Percentiles rank a stretch among this genome's conserved stretches.
Evolutionary conservation across 2,113 vertebrate species (phyloP).

Genomic region (Pseudolaguvia tuberculata): DNA sequence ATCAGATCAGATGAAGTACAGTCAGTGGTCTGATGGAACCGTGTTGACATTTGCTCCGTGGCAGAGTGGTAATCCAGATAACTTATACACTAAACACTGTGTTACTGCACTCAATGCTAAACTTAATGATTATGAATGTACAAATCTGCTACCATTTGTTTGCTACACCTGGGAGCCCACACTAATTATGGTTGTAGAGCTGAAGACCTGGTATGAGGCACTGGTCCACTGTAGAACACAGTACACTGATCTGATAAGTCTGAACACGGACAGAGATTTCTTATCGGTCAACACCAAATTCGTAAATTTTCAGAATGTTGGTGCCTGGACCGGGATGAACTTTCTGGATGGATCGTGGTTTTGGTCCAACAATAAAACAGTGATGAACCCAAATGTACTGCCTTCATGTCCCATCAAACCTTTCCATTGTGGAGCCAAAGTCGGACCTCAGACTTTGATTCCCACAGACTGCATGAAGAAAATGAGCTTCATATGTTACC

Average conservation of each 20-base stretch:
- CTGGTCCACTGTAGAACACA: conserved; percentile 6
- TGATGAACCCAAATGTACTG: neutral
- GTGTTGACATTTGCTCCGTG: neutral
- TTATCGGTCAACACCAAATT: neutral
- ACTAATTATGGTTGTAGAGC: neutral
- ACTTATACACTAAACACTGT: neutral
- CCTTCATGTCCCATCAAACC: conserved; percentile 3
- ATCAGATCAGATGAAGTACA: neutral
- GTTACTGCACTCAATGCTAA: neutral
- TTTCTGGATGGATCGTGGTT: conserved; percentile 14
- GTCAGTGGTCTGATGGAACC: conserved; percentile 24
- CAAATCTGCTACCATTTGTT: neutral
- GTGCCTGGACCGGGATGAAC: neutral
- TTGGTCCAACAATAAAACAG: neutral
- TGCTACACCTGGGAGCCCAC: conserved; percentile 14
- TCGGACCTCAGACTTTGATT: neutral
- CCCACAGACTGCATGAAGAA: conserved; percentile 5
- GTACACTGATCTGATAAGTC: conserved; percentile 21
- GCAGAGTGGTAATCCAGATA: neutral
- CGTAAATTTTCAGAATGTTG: neutral
- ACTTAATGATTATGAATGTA: neutral
- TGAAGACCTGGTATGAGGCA: conserved; percentile 22
- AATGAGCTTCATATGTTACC: conserved; percentile 13
- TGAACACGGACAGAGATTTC: neutral
- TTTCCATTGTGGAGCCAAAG: neutral